phyloP scores from a whole-genome alignment of 2,113 vertebrate species.

The Xerus inauris region DNA sequence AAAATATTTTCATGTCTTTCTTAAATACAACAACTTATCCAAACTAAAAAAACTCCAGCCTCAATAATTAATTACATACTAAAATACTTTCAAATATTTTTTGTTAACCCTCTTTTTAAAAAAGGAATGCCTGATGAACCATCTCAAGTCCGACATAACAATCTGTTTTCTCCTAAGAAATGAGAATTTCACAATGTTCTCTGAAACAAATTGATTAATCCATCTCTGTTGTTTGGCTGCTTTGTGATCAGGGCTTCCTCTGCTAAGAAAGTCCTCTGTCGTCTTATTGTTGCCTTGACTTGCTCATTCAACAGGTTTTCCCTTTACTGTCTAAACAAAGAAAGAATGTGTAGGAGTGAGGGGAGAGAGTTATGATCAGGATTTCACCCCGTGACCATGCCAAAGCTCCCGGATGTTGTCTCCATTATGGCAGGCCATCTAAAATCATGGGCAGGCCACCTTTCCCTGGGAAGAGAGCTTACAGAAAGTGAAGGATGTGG shows the following conservation, averaged over 20 bases:
- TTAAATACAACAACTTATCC: not conserved
- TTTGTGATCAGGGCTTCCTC: not conserved
- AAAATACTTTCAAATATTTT: not conserved
- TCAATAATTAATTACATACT: not conserved
- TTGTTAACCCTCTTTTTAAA: not conserved
- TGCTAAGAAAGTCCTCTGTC: not conserved
- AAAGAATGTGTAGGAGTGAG: not conserved
- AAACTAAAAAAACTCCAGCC: not conserved
- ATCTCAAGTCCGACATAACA: not conserved
- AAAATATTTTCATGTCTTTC: not conserved
- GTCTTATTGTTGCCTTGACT: not conserved
- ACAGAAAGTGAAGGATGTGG: not conserved
- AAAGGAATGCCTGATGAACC: not conserved
- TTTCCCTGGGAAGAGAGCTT: not conserved
- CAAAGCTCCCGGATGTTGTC: not conserved
- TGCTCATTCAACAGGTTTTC: not conserved
- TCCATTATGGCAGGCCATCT: not conserved
- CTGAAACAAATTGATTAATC: not conserved
- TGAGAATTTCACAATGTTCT: not conserved
- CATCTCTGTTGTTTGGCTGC: not conserved
- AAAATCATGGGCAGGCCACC: not conserved
- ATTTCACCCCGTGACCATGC: not conserved
- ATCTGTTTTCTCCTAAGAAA: constrained; percentile 15
- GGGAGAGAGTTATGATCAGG: not conserved
- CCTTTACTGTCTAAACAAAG: not conserved